Evolutionary conservation across 2,113 vertebrate species (phyloP).

Genomic region (Mixornis gularis): DNA sequence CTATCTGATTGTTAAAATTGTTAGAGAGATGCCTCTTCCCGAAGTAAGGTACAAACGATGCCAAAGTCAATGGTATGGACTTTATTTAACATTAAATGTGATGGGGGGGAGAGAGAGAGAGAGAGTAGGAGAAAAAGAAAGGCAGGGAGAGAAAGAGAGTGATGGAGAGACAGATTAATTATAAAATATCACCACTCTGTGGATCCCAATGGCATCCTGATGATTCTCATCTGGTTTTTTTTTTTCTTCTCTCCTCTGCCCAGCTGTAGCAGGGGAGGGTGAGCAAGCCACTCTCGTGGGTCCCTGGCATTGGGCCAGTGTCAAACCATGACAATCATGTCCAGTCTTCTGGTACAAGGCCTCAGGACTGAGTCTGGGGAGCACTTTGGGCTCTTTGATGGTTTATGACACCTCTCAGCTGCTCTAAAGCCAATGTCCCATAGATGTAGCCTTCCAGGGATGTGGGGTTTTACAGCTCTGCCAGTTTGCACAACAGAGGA

Average conservation of each 20-base stretch:
- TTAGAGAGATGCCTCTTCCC: not conserved
- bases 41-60: accelerated
- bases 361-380: not conserved
- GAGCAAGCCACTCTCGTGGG: accelerated
- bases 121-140: not conserved
- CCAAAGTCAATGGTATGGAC: not conserved
- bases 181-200: not conserved
- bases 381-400: not conserved
- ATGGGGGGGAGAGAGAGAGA: not conserved
- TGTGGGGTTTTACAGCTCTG: not conserved
- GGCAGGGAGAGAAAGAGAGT: not conserved
- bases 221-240: not conserved
- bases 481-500: not conserved
- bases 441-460: not conserved
- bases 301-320: not conserved
- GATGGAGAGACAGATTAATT: not conserved
- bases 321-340: accelerated
- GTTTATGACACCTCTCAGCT: not conserved
- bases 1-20: not conserved
- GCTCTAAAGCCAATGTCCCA: not conserved
- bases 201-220: not conserved
- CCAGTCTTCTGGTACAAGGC: not conserved
- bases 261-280: not conserved
- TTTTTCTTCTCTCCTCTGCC: not conserved
- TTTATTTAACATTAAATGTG: not conserved